phyloP scores from a whole-genome alignment of 1,140 invertebrate genomes.

The Cepaea nemoralis region DNA sequence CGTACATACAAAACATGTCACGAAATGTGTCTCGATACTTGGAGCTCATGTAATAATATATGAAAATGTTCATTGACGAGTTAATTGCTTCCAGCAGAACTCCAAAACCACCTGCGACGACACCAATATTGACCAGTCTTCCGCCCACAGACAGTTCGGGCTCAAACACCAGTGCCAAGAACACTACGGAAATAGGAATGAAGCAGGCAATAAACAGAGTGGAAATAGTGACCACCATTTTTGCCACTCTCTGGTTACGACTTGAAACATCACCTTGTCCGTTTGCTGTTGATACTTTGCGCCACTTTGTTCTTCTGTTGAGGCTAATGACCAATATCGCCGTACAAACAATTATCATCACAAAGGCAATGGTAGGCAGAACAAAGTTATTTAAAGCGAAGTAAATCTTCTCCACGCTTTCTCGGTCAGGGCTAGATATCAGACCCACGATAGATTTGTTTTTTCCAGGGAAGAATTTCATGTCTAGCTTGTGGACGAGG shows the following conservation, averaged over 20 bases:
- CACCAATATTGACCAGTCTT: background rate
- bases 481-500: background rate
- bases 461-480: background rate
- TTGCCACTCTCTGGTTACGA: background rate
- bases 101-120: background rate
- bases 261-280: background rate
- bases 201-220: background rate
- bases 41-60: background rate
- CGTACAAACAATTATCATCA: background rate
- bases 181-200: background rate
- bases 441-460: background rate
- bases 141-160: background rate
- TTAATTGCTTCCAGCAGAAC: background rate
- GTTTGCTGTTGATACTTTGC: background rate
- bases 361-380: background rate
- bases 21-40: background rate
- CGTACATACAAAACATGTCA: background rate
- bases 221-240: background rate
- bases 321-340: background rate
- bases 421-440: background rate
- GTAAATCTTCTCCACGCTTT: background rate
- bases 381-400: background rate
- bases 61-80: background rate
- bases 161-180: background rate
- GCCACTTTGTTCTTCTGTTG: background rate